Conservation (phyloP, 2,888 invertebrate species). For the Trypoxylon attenuatum region DNA sequence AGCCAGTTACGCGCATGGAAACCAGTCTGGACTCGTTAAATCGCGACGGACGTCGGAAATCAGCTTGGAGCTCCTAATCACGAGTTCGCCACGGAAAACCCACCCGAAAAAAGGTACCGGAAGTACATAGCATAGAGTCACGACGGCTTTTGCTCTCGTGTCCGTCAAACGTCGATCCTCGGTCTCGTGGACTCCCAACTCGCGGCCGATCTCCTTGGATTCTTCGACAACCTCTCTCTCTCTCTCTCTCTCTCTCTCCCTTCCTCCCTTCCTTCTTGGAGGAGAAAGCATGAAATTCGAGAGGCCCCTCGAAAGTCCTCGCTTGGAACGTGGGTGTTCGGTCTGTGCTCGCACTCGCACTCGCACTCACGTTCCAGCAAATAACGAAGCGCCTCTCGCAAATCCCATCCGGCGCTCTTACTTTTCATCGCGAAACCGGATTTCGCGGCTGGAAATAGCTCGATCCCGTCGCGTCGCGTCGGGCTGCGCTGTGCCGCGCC, state of each 20-base stretch:
- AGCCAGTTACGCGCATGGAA: not conserved
- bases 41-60: constrained; percentile 2
- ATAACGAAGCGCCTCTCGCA: constrained; percentile 28
- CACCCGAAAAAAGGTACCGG: constrained; percentile 3
- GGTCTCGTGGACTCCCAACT: constrained; percentile 41
- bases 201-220: no score
- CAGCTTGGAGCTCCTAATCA: not conserved
- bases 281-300: constrained; percentile 56
- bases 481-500: not conserved
- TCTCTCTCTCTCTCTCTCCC: no score
- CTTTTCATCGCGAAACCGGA: constrained; percentile 61
- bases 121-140: constrained; percentile 16
- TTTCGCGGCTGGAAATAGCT: constrained; percentile 47
- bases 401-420: constrained; percentile 52
- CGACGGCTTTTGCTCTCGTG: no score
- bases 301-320: constrained; percentile 36
- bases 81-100: not conserved
- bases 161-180: constrained; percentile 10
- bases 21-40: not conserved
- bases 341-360: no score
- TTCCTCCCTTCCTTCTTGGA: no score
- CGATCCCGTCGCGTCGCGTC: not conserved
- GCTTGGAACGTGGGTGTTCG: constrained; percentile 32
- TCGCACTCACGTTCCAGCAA: constrained; percentile 40
- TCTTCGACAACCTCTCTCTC: no score